Conservation (phyloP, 2,113 vertebrate species). For the Tachuris rubrigastra region DNA sequence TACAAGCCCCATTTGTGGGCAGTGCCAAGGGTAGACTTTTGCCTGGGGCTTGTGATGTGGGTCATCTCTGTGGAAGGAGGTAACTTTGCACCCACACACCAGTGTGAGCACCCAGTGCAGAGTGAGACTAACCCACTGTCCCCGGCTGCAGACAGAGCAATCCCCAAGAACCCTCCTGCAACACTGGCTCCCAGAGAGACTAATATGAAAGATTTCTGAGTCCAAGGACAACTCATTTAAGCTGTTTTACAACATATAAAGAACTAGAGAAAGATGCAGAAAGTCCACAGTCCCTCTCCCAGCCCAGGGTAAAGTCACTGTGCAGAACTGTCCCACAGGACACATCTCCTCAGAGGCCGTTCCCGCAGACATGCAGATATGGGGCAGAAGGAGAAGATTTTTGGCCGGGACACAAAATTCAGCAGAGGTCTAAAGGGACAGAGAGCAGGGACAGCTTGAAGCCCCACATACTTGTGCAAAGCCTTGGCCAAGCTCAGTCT, state of each 20-base stretch:
- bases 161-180: not conserved
- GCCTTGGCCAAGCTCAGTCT: not conserved
- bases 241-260: not conserved
- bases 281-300: not conserved
- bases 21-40: not conserved
- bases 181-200: not conserved
- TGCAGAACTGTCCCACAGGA: not conserved
- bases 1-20: not conserved
- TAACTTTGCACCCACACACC: not conserved
- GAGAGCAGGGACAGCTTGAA: not conserved
- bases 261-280: not conserved
- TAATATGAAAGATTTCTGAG: not conserved
- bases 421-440: not conserved
- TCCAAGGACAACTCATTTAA: not conserved
- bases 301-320: not conserved
- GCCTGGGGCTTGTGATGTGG: not conserved
- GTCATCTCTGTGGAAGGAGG: not conserved
- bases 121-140: not conserved
- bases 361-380: accelerated
- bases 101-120: accelerated
- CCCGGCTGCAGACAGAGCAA: not conserved
- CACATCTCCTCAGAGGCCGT: accelerated
- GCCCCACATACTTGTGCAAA: not conserved
- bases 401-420: not conserved
- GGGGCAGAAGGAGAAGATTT: not conserved